Evolutionary conservation across 1,140 invertebrate species (phyloP), one percentile per base, ranked within the genome.

Genomic region (Eriosoma lanigerum): DNA sequence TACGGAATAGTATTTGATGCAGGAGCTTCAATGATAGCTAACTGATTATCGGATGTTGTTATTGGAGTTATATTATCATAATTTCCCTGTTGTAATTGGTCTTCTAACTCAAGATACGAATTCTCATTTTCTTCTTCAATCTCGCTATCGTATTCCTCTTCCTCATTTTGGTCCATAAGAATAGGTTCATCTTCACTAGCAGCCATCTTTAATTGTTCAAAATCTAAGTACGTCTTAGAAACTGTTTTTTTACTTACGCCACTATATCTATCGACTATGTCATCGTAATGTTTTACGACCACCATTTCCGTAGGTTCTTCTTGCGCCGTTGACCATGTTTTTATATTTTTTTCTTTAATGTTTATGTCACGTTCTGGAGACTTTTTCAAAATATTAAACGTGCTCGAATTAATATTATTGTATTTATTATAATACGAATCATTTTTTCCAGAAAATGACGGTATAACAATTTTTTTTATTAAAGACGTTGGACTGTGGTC

Each of bases 241-340:
- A 85, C 84, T 6, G 88, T 84, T 83, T 89, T 90, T 29, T 86
- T 85, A 81, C 84, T 84, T 50, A 83, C 86, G 46, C 89, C 89
- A 19, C 56, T 62, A 75, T 90, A 90, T 85, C 91, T 90, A 81
- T 89, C 90, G 2, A 94, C 91, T 80, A 95, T 90, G 84, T 93
- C 92, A 24, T 91, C 91, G 82, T 95, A 95, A 84, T 93, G 92
- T 86, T 92, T 92, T 21, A 92, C 90, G 0, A 92, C 89, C 1
- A 91, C 91, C 84, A 90, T 58, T n/a, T 76, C 29, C 0, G 72
- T 12, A 6, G 2, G 1, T 15, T 19, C 38, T 10, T 38, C 1
- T 38, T n/a, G 8, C 1, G n/a, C 44, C 12, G 50, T n/a, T n/a
- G 8, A 38, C 3, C 8, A 0, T 13, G 38, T 54, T 21, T 46